A percentile compares a stretch with the other conserved stretches of the same genome.
phyloP scores from a whole-genome alignment of 2,797 vertebrate genomes.

The Buphagus erythrorhynchus region DNA sequence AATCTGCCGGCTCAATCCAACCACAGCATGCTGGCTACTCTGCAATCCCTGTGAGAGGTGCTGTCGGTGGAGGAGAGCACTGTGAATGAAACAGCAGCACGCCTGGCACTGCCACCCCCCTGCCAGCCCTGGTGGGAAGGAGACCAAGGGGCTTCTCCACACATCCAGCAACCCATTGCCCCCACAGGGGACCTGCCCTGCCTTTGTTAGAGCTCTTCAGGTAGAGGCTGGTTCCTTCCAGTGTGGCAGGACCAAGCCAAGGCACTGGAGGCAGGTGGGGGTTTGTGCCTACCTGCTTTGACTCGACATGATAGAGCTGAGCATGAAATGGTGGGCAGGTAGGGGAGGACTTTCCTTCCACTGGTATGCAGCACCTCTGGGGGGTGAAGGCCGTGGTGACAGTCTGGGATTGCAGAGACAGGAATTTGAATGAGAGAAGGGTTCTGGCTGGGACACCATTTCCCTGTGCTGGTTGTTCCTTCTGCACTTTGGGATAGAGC shows the following conservation, averaged over 20 bases:
- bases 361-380: background rate
- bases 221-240: background rate
- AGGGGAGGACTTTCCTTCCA: background rate
- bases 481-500: background rate
- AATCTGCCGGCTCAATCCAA: slow-evolving; percentile 64
- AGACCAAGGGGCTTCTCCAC: background rate
- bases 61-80: background rate
- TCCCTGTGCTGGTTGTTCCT: background rate
- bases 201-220: background rate
- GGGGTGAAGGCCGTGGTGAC: background rate
- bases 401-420: background rate
- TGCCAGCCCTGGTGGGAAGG: background rate
- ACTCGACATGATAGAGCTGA: rapidly evolving
- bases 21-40: slow-evolving; percentile 10
- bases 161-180: background rate
- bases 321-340: background rate
- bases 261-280: background rate
- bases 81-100: background rate
- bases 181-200: background rate
- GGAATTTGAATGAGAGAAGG: background rate
- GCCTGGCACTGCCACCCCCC: background rate
- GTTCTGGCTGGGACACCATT: background rate
- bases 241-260: background rate
- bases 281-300: background rate
- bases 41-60: slow-evolving; percentile 43